Conservation (phyloP, 1,140 invertebrate species). For the Bombus fervidus region DNA sequence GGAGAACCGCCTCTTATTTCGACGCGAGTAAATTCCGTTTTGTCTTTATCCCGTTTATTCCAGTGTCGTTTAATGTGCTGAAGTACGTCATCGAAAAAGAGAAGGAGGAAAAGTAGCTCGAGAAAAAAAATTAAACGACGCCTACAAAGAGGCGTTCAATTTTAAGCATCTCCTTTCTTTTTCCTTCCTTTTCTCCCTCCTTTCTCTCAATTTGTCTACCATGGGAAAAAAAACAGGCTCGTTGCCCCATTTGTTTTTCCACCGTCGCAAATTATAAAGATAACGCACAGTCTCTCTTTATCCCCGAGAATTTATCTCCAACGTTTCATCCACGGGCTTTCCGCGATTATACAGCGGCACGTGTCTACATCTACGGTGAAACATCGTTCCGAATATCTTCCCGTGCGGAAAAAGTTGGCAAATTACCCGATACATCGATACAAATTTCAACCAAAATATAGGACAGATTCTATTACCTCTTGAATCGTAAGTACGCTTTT, state of each 20-base stretch:
- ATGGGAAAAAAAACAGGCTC: no score
- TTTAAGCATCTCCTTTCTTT: background rate
- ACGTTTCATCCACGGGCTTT: background rate
- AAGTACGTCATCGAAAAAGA: no score
- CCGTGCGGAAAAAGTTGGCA: no score
- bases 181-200: no score
- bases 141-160: background rate
- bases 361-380: background rate
- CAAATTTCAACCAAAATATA: background rate
- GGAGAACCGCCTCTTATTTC: no score
- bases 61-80: background rate
- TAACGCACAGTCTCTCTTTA: background rate
- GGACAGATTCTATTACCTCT: conserved; percentile 82
- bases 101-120: no score
- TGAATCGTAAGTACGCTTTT: conserved; percentile 90
- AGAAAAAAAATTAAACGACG: background rate
- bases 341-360: background rate
- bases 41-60: background rate
- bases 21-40: background rate
- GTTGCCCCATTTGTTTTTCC: conserved; percentile 4
- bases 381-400: no score
- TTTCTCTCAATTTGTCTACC: no score
- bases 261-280: background rate
- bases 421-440: background rate
- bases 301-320: background rate